Percentiles rank a stretch among this genome's conserved stretches.
These are phyloP conservation scores for Eubasilissa splendida DNA, from an alignment of 2,888 invertebrate genomes.

Conservation along the genomic window DNA sequence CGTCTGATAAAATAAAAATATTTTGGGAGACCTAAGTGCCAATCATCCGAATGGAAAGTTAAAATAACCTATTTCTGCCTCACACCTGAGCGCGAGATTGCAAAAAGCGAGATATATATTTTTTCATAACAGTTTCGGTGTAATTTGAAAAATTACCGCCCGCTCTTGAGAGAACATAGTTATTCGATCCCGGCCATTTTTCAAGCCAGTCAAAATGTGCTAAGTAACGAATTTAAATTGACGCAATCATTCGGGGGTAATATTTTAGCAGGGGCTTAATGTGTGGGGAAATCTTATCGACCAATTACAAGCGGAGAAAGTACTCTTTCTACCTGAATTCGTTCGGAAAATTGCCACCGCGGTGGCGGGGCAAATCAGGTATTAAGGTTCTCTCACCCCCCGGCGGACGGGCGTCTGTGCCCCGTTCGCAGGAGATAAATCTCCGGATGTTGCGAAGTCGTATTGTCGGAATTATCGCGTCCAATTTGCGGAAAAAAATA, in stretches of 20 bases:
- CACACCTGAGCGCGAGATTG: background rate
- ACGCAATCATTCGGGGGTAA: slow-evolving; percentile 18
- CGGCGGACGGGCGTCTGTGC: too few relatives aligned
- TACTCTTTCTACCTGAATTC: background rate
- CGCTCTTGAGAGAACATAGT: background rate
- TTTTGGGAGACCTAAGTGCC: too few relatives aligned
- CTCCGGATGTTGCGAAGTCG: too few relatives aligned
- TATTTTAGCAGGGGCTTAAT: background rate
- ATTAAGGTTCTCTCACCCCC: background rate
- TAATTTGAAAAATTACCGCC: background rate
- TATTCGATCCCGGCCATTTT: too few relatives aligned
- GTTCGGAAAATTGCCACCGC: slow-evolving; percentile 17
- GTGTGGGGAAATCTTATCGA: slow-evolving; percentile 17
- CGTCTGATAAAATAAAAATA: too few relatives aligned
- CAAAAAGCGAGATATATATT: background rate
- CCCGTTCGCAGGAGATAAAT: too few relatives aligned
- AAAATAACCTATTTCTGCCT: background rate
- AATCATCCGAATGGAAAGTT: background rate
- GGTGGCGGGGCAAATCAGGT: background rate
- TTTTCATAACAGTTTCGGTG: too few relatives aligned
- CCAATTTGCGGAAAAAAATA: background rate
- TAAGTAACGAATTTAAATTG: slow-evolving; percentile 18
- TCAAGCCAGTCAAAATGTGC: slow-evolving; percentile 1
- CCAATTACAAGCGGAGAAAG: background rate
- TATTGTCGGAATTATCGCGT: background rate